These are phyloP conservation scores for Siphamia tubifer DNA, from an alignment of 2,113 vertebrate genomes.

Conservation along the genomic window DNA sequence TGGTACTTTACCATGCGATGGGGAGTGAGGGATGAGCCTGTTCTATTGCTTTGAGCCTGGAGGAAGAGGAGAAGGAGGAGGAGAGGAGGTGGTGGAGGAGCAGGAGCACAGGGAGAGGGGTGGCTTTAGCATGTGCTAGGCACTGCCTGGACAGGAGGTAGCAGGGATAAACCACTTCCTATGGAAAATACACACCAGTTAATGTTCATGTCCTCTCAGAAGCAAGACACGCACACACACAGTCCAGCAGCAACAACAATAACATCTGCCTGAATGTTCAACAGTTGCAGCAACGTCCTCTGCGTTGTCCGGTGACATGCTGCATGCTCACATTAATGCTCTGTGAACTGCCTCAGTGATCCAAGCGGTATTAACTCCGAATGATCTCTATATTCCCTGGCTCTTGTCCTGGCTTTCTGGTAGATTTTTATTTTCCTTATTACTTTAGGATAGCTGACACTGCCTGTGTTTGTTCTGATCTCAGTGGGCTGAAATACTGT, in stretches of 20 bases:
- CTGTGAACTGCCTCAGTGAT: slow-evolving; percentile 63
- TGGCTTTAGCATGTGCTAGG: slow-evolving; percentile 72
- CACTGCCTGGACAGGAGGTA: slow-evolving; percentile 77
- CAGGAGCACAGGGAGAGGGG: slow-evolving; percentile 66
- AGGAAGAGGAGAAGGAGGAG: slow-evolving; percentile 62
- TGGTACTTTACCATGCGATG: slow-evolving; percentile 74
- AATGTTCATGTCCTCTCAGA: slow-evolving; percentile 50
- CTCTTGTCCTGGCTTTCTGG: slow-evolving; percentile 72
- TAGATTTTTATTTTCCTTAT: slow-evolving; percentile 41
- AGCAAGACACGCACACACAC: slow-evolving; percentile 52
- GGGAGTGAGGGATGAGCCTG: slow-evolving; percentile 70
- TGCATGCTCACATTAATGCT: slow-evolving; percentile 63
- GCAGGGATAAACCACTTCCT: slow-evolving; percentile 75
- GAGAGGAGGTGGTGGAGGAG: slow-evolving; percentile 57
- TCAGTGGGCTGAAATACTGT: slow-evolving; percentile 77
- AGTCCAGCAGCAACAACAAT: slow-evolving; percentile 52
- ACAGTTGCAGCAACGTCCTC: slow-evolving; percentile 65
- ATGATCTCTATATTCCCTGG: slow-evolving; percentile 56
- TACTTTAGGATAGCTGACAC: slow-evolving; percentile 73
- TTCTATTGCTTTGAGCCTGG: slow-evolving; percentile 64
- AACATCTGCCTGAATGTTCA: slow-evolving; percentile 70
- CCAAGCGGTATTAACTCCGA: slow-evolving; percentile 41
- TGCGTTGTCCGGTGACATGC: slow-evolving; percentile 50
- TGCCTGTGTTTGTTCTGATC: slow-evolving; percentile 74
- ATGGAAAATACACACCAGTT: slow-evolving; percentile 56